Conservation (phyloP, 2,888 invertebrate genomes). For the Temnothorax rugatulus region DNA sequence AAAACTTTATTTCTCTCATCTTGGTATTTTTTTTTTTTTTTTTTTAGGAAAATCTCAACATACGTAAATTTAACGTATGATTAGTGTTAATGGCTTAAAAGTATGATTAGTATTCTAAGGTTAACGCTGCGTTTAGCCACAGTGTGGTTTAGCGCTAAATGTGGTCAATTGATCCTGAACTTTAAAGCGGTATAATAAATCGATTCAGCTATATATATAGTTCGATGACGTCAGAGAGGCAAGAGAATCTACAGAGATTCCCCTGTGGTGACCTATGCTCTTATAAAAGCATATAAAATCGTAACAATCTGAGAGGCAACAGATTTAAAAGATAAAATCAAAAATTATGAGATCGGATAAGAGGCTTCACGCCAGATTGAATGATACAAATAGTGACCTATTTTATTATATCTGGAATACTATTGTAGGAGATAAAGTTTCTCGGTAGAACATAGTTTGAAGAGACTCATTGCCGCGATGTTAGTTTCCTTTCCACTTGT, state of each 20-base stretch:
- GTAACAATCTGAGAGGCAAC: background rate
- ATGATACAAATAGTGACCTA: background rate
- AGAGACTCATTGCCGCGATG: background rate
- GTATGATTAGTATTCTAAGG: constrained; percentile 53
- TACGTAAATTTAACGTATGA: constrained; percentile 42
- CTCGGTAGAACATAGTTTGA: background rate
- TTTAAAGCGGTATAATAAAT: constrained; percentile 34
- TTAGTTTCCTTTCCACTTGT: background rate
- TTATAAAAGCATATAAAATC: constrained; percentile 42
- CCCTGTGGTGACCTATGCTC: constrained; percentile 5
- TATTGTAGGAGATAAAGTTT: background rate
- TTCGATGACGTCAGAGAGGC: constrained; percentile 44
- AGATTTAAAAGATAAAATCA: constrained; percentile 14
- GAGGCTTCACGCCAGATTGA: background rate
- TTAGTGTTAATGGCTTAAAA: constrained; percentile 30
- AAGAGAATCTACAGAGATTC: constrained; percentile 25
- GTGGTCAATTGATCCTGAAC: constrained; percentile 48
- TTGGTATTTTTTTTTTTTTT: constrained; percentile 7
- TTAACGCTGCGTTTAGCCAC: constrained; percentile 33
- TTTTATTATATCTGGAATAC: background rate
- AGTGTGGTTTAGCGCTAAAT: constrained; percentile 35
- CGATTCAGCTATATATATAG: constrained; percentile 40
- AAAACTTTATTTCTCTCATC: constrained; percentile 39
- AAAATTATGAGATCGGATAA: constrained; percentile 8
- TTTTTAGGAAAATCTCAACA: constrained; percentile 3